Evolutionary conservation across 2,113 vertebrate species (phyloP).

Genomic region (Myiozetetes cayanensis): DNA sequence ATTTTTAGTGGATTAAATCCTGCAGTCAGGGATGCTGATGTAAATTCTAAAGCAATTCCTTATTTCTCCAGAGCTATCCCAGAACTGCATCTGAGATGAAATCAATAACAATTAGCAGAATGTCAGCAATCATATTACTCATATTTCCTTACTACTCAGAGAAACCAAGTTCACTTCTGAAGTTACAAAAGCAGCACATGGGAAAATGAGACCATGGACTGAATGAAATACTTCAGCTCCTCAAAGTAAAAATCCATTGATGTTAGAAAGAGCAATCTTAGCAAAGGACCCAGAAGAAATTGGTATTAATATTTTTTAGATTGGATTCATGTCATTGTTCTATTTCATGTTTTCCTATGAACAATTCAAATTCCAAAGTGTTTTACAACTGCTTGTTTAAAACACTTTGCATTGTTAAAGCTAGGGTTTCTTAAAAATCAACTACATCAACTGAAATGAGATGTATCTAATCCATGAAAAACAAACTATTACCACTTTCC

Average conservation of each 20-base stretch:
- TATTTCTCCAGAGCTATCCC: too few species aligned
- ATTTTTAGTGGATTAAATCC: too few species aligned
- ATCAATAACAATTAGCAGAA: too few species aligned
- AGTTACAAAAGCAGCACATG: not conserved
- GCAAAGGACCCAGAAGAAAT: not conserved
- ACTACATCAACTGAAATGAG: not conserved
- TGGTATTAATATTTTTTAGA: not conserved
- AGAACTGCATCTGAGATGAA: too few species aligned
- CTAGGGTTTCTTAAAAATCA: not conserved
- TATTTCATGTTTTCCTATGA: not conserved
- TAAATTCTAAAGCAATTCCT: too few species aligned
- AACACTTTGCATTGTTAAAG: not conserved
- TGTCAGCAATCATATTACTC: too few species aligned
- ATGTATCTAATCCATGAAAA: not conserved
- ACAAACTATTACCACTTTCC: not conserved
- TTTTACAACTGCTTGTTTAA: not conserved
- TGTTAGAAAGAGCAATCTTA: not conserved
- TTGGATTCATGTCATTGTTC: not conserved
- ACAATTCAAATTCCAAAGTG: not conserved
- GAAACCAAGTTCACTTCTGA: not conserved
- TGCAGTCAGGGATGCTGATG: too few species aligned
- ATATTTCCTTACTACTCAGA: not conserved
- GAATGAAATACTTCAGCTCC: not conserved
- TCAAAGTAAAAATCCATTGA: not conserved
- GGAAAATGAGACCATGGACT: not conserved